These are phyloP conservation scores for Cecidostiba fungosa DNA, from an alignment of 2,888 invertebrate genomes.

Conservation along the genomic window DNA sequence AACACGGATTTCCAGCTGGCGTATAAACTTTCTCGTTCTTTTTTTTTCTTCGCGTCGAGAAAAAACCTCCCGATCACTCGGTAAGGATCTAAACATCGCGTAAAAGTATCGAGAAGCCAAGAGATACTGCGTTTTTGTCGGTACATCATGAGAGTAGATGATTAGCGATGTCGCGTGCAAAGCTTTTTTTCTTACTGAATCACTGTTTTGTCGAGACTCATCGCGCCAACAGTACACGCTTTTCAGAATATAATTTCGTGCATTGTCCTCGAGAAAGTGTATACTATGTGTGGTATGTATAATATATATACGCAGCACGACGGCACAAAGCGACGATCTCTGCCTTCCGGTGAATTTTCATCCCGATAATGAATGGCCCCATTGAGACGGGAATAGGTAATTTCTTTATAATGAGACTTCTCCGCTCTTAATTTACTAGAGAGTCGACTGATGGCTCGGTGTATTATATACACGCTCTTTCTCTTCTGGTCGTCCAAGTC, in stretches of 20 bases:
- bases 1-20: neutral
- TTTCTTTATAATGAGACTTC: constrained; percentile 27
- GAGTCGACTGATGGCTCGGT: neutral
- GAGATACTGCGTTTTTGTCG: too few relatives aligned
- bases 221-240: neutral
- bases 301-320: too few relatives aligned
- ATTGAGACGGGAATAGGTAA: constrained; percentile 14
- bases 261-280: neutral
- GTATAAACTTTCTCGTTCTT: neutral
- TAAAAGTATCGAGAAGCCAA: too few relatives aligned
- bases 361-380: neutral
- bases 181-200: too few relatives aligned
- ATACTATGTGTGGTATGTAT: too few relatives aligned
- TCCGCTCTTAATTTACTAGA: constrained; percentile 21
- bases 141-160: too few relatives aligned
- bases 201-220: too few relatives aligned
- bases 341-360: neutral
- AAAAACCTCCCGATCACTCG: too few relatives aligned
- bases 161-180: too few relatives aligned
- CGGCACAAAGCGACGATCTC: neutral
- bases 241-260: neutral
- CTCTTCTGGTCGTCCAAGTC: too few relatives aligned
- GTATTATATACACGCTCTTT: too few relatives aligned
- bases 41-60: neutral
- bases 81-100: too few relatives aligned